Conservation (phyloP, 1,140 invertebrate genomes). For the Trichogramma pretiosum region DNA sequence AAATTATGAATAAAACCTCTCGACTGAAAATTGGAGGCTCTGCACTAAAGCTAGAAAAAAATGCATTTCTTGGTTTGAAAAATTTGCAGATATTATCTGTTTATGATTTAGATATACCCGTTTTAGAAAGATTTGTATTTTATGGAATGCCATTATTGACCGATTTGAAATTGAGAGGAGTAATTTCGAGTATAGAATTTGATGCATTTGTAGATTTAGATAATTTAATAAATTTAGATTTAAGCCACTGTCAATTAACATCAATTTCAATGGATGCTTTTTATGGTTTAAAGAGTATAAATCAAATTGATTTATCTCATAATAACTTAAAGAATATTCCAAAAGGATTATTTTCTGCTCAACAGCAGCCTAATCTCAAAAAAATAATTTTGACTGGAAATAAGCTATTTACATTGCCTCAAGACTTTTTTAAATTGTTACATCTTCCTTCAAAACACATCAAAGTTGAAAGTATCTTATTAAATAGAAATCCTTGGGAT, state of each 20-base stretch:
- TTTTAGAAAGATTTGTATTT: conserved; percentile 53
- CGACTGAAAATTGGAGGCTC: conserved; percentile 53
- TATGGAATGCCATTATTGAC: conserved; percentile 49
- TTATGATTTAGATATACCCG: conserved; percentile 48
- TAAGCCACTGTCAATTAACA: conserved; percentile 53
- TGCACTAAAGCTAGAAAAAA: conserved; percentile 48
- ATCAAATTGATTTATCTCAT: conserved; percentile 53
- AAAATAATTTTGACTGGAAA: conserved; percentile 57
- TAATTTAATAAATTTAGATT: conserved; percentile 49
- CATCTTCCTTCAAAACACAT: conserved; percentile 31
- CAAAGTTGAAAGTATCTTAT: conserved; percentile 42
- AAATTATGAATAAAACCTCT: conserved; percentile 59
- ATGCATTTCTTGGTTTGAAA: conserved; percentile 55
- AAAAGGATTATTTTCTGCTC: conserved; percentile 48
- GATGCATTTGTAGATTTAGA: conserved; percentile 57
- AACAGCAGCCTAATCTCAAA: conserved; percentile 50
- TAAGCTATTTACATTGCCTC: conserved; percentile 48
- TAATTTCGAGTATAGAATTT: conserved; percentile 52
- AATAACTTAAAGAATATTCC: conserved; percentile 54
- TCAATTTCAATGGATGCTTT: conserved; percentile 62
- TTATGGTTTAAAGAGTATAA: conserved; percentile 51
- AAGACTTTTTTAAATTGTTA: conserved; percentile 48
- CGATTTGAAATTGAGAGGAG: conserved; percentile 49
- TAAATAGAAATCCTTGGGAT: conserved; percentile 62
- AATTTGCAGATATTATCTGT: conserved; percentile 47